Base-by-base conservation (phyloP, 2,888 invertebrate species). In the Petrolisthes cinctipes region DNA sequence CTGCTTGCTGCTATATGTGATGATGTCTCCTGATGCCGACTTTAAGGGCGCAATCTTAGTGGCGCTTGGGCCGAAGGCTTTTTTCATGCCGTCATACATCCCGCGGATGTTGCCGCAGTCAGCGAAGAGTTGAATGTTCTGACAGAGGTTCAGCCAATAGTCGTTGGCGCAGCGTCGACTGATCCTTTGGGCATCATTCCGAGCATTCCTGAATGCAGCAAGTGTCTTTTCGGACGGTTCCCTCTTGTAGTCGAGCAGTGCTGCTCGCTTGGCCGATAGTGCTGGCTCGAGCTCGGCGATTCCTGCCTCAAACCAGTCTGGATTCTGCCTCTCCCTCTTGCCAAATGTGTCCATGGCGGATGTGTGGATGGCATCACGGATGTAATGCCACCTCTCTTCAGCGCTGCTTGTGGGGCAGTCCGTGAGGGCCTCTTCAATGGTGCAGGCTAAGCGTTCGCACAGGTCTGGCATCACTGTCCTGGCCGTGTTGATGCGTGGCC, bases 71-170 rank as follows among this genome's bases (percentile, higher is more conserved):
- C 81, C 6, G 14, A 54, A 37, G 14, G 68, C 82, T 20, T 82
- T 82, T 71, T 68, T 82, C 7, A 82, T 82, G 68, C 68, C 82
- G 71, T 82, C 82, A 71, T 82, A 82, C 23, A 82, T 71, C 17
- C 68, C 68, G 7, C 11, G n/a, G 68, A 82, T 68, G 80, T 56
- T 71, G 7, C 80, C 37, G 6, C 14, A 14, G 51, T 66, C 81
- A 20, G 56, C 17, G 17, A 73, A 82, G n/a, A 5, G 17, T 61
- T 86, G 79, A 37, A 86, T 86, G n/a, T n/a, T 20, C 78, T 61
- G 37, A 17, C 86, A 71, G 53, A 86, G 71, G 5, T 56, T 53
- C 17, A 37, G 14, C 80, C 86, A 81, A 81, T 86, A 68, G 17
- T 61, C 53, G 56, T 81, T 81, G n/a, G 81, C 86, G 53, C 81